Percentiles rank a stretch among this genome's conserved stretches.
Evolutionary conservation across 2,888 invertebrate genomes (phyloP).

Genomic region (Metopia argyrocephala): DNA sequence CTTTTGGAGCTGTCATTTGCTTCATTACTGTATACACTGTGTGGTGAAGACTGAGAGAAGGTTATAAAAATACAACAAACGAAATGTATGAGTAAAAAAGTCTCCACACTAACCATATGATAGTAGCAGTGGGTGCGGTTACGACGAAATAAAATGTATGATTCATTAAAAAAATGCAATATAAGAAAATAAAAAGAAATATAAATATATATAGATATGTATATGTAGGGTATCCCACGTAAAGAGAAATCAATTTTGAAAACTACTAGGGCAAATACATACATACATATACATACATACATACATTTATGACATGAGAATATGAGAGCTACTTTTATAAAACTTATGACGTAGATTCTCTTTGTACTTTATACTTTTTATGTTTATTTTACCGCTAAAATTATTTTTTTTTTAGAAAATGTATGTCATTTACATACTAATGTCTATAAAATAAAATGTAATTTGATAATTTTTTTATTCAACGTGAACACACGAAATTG

Average conservation of each 20-base stretch:
- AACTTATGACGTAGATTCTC: slow-evolving; percentile 38
- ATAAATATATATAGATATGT: background rate
- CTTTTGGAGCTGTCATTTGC: too few relatives aligned
- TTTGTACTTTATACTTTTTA: background rate
- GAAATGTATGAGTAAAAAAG: slow-evolving; percentile 7
- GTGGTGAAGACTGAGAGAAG: slow-evolving; percentile 39
- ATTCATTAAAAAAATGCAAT: slow-evolving; percentile 44
- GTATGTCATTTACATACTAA: slow-evolving; percentile 35
- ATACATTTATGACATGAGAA: background rate
- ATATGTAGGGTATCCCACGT: background rate
- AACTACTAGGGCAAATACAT: background rate
- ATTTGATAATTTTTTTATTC: slow-evolving; percentile 27
- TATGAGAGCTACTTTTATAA: background rate
- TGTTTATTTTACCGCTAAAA: background rate
- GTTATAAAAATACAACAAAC: slow-evolving; percentile 2
- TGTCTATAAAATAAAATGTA: slow-evolving; percentile 21
- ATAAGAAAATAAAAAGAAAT: background rate
- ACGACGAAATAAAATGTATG: slow-evolving; percentile 20
- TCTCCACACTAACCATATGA: slow-evolving; percentile 30
- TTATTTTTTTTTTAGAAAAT: slow-evolving; percentile 1
- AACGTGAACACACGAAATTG: slow-evolving; percentile 9
- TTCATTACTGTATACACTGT: background rate
- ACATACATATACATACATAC: background rate
- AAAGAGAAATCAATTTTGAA: slow-evolving; percentile 15
- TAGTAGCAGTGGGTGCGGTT: slow-evolving; percentile 60